A percentile compares a stretch with the other conserved stretches of the same genome.
phyloP scores from a whole-genome alignment of 2,888 invertebrate genomes.

The Amblyjoppa fuscipennis region DNA sequence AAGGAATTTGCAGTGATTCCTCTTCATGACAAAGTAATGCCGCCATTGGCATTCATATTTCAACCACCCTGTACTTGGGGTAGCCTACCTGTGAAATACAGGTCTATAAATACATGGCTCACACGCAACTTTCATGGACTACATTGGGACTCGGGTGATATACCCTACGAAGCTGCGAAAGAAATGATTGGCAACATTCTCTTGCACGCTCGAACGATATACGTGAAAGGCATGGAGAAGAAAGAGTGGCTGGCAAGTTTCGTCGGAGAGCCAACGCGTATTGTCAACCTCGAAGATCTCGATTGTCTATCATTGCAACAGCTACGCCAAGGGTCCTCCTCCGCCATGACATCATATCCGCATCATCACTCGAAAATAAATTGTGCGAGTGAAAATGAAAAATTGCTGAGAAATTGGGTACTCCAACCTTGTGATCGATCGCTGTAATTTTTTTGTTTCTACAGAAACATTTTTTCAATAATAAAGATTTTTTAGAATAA shows the following conservation, averaged over 20 bases:
- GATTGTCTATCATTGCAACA: background rate
- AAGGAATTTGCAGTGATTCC: slow-evolving; percentile 50
- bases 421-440: background rate
- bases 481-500: no score
- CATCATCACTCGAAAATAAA: background rate
- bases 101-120: slow-evolving; percentile 22
- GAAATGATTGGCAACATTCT: slow-evolving; percentile 8
- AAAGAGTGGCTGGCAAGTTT: background rate
- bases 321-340: background rate
- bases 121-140: slow-evolving; percentile 8
- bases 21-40: background rate
- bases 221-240: slow-evolving; percentile 2
- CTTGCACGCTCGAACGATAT: background rate
- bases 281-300: background rate
- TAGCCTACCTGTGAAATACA: slow-evolving; percentile 5
- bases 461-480: no score
- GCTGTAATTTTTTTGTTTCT: background rate
- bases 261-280: background rate
- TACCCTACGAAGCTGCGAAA: slow-evolving; percentile 7
- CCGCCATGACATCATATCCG: background rate
- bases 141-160: slow-evolving; percentile 14
- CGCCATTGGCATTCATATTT: slow-evolving; percentile 23
- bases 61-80: slow-evolving; percentile 42
- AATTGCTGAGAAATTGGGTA: background rate
- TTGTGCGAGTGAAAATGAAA: background rate